Conservation (phyloP, 2,797 vertebrate genomes). For the Thalassophryne amazonica region DNA sequence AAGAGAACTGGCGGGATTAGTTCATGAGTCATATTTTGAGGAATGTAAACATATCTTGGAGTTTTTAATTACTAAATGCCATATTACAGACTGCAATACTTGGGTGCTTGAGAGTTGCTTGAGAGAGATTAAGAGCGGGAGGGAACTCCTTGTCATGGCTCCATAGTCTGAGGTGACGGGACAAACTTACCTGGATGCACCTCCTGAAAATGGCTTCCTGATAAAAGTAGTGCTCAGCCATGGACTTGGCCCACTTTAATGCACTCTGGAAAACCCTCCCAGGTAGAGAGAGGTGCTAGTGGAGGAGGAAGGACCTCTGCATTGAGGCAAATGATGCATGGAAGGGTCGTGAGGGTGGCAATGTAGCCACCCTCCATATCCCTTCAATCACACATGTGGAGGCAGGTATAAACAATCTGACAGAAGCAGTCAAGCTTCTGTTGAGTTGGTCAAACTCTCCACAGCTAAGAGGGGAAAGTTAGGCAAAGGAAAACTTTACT, state of each 20-base stretch:
- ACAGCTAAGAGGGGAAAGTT: conserved; percentile 53
- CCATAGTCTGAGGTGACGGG: conserved; percentile 52
- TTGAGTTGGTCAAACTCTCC: conserved; percentile 31
- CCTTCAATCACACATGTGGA: conserved; percentile 57
- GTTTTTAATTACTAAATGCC: no score
- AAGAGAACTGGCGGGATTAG: no score
- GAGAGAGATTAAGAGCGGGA: conserved; percentile 56
- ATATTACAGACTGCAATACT: neutral
- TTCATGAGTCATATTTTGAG: no score
- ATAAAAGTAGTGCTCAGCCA: conserved; percentile 77
- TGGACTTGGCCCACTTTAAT: conserved; percentile 79
- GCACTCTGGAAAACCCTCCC: conserved; percentile 70
- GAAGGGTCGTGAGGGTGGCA: conserved; percentile 5
- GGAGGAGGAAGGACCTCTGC: conserved; percentile 13
- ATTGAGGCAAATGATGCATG: conserved; percentile 6
- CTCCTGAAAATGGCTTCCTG: conserved; percentile 77
- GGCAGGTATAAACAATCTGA: conserved; percentile 68
- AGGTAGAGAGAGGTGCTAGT: conserved; percentile 49
- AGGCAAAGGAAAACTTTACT: conserved; percentile 53
- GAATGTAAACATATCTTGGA: no score
- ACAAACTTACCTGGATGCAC: conserved; percentile 71
- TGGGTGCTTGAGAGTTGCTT: conserved; percentile 15
- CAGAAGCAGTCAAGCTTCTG: conserved; percentile 56
- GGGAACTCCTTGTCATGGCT: conserved; percentile 67
- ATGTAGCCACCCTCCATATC: conserved; percentile 44